phyloP scores from a whole-genome alignment of 1,140 invertebrate genomes.

The Drosophila nikananu region DNA sequence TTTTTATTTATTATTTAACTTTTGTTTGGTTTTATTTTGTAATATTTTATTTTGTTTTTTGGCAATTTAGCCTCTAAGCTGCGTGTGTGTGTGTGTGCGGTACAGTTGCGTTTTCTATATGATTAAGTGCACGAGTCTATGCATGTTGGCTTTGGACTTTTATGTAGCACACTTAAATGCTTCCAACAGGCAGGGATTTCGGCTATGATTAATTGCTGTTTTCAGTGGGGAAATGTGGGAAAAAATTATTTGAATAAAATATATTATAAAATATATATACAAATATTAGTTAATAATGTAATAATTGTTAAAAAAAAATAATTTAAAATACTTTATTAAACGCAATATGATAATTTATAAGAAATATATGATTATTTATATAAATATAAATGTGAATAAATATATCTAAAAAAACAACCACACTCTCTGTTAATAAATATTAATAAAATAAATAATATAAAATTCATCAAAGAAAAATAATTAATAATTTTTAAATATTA shows the following conservation, averaged over 20 bases:
- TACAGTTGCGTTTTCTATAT: conserved; percentile 42
- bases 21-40: not conserved
- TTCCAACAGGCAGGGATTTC: conserved; percentile 6
- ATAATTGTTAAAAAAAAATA: too few species aligned
- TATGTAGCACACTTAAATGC: conserved; percentile 36
- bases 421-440: too few species aligned
- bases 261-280: not conserved
- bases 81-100: conserved; percentile 22
- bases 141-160: conserved; percentile 9
- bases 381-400: too few species aligned
- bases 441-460: too few species aligned
- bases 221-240: not conserved
- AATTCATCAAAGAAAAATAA: too few species aligned
- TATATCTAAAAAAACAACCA: too few species aligned
- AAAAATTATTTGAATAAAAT: not conserved
- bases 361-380: too few species aligned
- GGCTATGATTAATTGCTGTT: conserved; percentile 11
- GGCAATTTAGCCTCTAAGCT: conserved; percentile 45
- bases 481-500: not conserved
- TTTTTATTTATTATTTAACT: not conserved
- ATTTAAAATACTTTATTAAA: too few species aligned
- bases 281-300: too few species aligned
- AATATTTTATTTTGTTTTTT: conserved; percentile 11
- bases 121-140: conserved; percentile 11
- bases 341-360: too few species aligned